These are phyloP conservation scores for Tringa solitaria DNA, from an alignment of 2,113 vertebrate species.

Conservation along the genomic window DNA sequence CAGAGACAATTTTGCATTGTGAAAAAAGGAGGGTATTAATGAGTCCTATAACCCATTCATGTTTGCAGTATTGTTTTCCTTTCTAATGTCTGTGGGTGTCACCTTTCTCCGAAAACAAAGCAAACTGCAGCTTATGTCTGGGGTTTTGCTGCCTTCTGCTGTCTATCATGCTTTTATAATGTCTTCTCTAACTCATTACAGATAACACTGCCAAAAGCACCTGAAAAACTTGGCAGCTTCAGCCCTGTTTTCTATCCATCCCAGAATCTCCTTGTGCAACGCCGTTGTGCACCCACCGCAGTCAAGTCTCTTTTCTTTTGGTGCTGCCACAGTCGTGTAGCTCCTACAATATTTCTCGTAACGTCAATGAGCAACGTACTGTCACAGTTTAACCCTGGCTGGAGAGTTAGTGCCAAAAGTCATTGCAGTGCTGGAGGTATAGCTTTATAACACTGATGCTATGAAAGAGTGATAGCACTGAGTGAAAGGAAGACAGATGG, in stretches of 20 bases:
- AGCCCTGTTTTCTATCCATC: background rate
- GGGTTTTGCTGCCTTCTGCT: background rate
- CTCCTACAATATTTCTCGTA: background rate
- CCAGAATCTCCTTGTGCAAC: fast-evolving
- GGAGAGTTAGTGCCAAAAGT: background rate
- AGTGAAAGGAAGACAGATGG: background rate
- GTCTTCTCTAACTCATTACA: background rate
- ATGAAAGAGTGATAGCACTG: background rate
- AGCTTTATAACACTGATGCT: background rate
- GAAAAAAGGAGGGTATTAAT: background rate
- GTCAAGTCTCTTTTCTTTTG: background rate
- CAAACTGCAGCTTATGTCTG: background rate
- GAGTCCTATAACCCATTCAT: background rate
- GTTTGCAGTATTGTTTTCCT: background rate
- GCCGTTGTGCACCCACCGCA: fast-evolving
- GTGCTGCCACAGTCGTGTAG: fast-evolving
- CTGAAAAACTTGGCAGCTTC: background rate
- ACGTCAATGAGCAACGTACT: background rate
- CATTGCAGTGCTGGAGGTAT: background rate
- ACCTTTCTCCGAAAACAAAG: background rate
- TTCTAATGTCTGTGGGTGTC: background rate
- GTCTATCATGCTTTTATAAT: background rate
- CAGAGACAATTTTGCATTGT: background rate
- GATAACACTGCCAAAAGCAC: background rate
- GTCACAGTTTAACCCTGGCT: background rate